Percentiles rank a stretch among this genome's conserved stretches.
phyloP scores from a whole-genome alignment of 2,888 invertebrate genomes.

The Monoplex corrugatus region DNA sequence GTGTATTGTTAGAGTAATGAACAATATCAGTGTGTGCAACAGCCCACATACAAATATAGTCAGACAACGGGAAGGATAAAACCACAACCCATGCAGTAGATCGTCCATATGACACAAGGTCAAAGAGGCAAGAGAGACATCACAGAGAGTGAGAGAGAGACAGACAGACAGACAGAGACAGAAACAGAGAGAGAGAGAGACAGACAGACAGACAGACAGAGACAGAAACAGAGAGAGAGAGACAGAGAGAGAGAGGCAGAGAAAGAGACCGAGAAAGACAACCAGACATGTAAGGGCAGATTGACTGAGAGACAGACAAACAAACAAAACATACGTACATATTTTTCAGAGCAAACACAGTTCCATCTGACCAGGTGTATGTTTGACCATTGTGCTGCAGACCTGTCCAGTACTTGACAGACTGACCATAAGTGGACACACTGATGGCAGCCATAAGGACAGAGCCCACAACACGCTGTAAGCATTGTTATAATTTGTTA shows the following conservation, averaged over 20 bases:
- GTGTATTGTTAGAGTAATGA: too few species aligned
- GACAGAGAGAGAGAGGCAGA: too few species aligned
- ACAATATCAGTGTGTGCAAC: too few species aligned
- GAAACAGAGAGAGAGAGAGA: not conserved
- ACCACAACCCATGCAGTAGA: not conserved
- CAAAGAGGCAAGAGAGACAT: not conserved
- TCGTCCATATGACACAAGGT: too few species aligned
- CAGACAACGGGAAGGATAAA: too few species aligned
- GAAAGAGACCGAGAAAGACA: too few species aligned
- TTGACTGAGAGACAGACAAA: not conserved
- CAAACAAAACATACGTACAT: constrained; percentile 57
- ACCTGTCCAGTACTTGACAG: constrained; percentile 63
- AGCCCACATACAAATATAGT: too few species aligned
- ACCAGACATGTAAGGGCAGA: too few species aligned
- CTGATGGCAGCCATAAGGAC: not conserved
- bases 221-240: too few species aligned
- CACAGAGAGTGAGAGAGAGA: too few species aligned
- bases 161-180: not conserved
- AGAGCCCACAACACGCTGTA: not conserved
- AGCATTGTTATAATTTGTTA: not conserved
- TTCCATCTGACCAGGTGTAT: constrained; percentile 65
- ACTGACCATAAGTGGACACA: not conserved
- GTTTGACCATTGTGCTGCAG: constrained; percentile 57
- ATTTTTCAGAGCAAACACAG: constrained; percentile 56
- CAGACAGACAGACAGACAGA: too few species aligned